These are phyloP conservation scores for Zophobas morio DNA, from an alignment of 1,140 invertebrate genomes.

Conservation along the genomic window DNA sequence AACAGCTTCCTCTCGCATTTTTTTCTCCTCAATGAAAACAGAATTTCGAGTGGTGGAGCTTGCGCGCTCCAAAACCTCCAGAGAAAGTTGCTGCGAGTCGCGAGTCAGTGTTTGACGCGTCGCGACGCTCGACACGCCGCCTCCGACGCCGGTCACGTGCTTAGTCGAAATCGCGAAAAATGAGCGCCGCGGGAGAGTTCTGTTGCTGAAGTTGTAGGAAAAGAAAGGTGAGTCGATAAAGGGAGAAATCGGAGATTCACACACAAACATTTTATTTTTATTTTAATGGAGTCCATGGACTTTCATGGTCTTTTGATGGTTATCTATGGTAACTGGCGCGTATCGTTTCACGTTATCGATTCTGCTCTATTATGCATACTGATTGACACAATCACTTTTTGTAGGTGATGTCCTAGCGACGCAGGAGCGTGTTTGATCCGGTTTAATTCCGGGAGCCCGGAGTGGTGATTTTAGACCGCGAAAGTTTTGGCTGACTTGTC, in stretches of 20 bases:
- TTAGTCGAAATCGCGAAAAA: constrained; percentile 1
- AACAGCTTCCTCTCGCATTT: background rate
- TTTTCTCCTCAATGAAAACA: background rate
- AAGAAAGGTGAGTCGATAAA: background rate
- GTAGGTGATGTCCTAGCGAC: background rate
- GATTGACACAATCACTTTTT: constrained; percentile 3
- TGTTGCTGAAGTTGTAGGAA: background rate
- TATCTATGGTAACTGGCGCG: background rate
- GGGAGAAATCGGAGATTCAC: too few relatives aligned
- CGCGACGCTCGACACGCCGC: constrained; percentile 17
- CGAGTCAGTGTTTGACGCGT: constrained; percentile 22
- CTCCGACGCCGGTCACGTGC: constrained; percentile 9
- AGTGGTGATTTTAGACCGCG: background rate
- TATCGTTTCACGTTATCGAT: background rate
- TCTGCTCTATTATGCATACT: constrained; percentile 4
- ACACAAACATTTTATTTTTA: background rate
- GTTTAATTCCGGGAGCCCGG: constrained; percentile 1
- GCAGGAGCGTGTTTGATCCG: background rate
- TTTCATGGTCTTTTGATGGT: background rate
- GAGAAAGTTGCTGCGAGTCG: constrained; percentile 24
- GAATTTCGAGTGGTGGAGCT: constrained; percentile 1
- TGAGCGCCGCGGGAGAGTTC: background rate
- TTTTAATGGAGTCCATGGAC: background rate
- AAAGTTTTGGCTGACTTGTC: constrained; percentile 8
- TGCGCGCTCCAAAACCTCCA: background rate